Evolutionary conservation across 2,888 invertebrate species (phyloP), one percentile per base, ranked within the genome.

Genomic region (Odontocolon sp.): DNA sequence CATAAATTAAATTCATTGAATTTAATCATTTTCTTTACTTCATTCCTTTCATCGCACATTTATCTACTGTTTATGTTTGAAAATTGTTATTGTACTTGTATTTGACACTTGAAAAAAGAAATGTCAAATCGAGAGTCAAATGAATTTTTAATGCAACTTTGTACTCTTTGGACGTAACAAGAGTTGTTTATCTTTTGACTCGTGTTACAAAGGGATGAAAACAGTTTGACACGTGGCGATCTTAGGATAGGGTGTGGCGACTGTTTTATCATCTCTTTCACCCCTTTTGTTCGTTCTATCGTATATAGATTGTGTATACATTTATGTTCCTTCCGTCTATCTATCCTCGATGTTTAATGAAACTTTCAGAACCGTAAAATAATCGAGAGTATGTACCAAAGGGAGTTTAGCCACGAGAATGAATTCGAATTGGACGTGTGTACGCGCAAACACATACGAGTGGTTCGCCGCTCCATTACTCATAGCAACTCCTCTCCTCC

Each of bases 351-450:
- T 21, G 54, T 70, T 33, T 66, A 76, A 69, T 69, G 64, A 75
- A 75, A 75, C 42, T 36, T 57, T 56, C 36, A 47, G 52, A 38
- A 14, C 33, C 57, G 57, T 75, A 21, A 69, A 69, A 75, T 75
- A 69, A 75, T 75, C 69, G 69, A 54, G 66, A 52, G 70, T 54
- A 75, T 75, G 70, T 38, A 42, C 64, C 75, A 70, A 64, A 64
- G 68, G 52, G 69, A 56, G 31, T 14, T 50, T 33, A 26, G 23
- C 28, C 6, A 2, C 50, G 57, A 36, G 26, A 68, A 59, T 57
- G 33, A 68, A 68, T 57, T 26, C 56, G 38, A 57, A 59, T 75
- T 69, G 64, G 26, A 64, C 52, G 47, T 66, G 63, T 50, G 54
- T 42, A 57, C 47, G 57, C 47, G 31, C 59, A 57, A 59, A 63